Evolutionary conservation across 2,888 invertebrate species (phyloP), one percentile per base, ranked within the genome.

Genomic region (Stenoptilia bipunctidactyla): DNA sequence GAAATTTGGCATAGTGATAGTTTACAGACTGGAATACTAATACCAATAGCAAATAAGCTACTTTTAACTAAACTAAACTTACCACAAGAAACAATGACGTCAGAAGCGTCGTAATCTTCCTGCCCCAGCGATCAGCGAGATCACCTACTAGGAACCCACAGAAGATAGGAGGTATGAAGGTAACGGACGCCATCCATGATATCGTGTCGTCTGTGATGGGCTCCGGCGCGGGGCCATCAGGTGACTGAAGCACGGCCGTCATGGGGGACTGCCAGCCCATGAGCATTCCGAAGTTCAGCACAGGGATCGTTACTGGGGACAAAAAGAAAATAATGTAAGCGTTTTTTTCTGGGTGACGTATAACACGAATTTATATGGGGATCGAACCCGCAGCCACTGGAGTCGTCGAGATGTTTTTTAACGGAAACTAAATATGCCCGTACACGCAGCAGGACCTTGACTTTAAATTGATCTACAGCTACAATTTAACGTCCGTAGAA

Each of bases 241-340:
- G 53, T 0, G 76, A 66, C 51, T 85, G 74, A 9, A 87, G 72
- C 20, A 85, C 62, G 0, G 85, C 80, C 1, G 86, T 76, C 67
- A 86, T 85, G 1, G 87, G 86, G 0, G 88, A 86, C 48, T 86
- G 80, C 86, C 87, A 88, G 1, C 87, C 87, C 57, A 85, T 74
- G 43, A 85, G 67, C 66, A 84, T 85, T 1, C 87, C 87, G 59
- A 86, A 80, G 57, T 83, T 85, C 39, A 87, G 58, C 6, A 85
- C 80, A 12, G 86, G 83, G 40, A 87, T 66, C 33, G 86, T 86
- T 1, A 85, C 87, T 88, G 71, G 0, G n/a, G n/a, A n/a, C n/a
- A n/a, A n/a, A n/a, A n/a, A n/a, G n/a, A n/a, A n/a, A n/a, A n/a
- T n/a, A n/a, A n/a, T n/a, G n/a, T n/a, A n/a, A n/a, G n/a, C n/a